A percentile compares a stretch with the other conserved stretches of the same genome.
Conservation (phyloP, 2,888 invertebrate species). For the Margaritifera margaritifera region DNA sequence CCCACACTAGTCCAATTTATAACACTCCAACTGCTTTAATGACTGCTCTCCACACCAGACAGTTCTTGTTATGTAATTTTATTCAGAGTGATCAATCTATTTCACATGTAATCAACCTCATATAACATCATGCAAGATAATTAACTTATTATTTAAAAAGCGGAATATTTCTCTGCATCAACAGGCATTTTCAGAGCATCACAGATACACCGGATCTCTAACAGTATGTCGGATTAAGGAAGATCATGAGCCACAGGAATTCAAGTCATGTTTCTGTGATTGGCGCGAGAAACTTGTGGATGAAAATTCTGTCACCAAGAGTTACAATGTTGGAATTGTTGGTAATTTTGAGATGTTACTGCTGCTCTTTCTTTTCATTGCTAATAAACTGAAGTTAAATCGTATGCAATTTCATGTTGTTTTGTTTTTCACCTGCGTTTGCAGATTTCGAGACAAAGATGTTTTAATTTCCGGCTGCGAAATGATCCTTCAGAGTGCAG, state of each 20-base stretch:
- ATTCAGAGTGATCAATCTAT: too few species aligned
- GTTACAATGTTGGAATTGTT: conserved; percentile 49
- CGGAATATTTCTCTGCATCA: neutral
- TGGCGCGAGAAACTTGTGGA: conserved; percentile 49
- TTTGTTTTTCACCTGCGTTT: too few species aligned
- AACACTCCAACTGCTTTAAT: too few species aligned
- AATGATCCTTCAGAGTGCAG: too few species aligned
- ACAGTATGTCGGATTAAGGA: conserved; percentile 52
- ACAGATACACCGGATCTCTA: conserved; percentile 30
- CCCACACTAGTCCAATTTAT: too few species aligned
- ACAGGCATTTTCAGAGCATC: conserved; percentile 50
- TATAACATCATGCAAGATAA: neutral
- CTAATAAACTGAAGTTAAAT: too few species aligned
- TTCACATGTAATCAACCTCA: neutral
- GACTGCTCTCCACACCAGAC: too few species aligned
- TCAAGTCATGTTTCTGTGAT: conserved; percentile 51
- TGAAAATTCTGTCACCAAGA: conserved; percentile 41
- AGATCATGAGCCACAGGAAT: conserved; percentile 47
- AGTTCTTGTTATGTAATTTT: too few species aligned
- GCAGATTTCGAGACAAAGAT: too few species aligned
- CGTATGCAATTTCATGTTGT: too few species aligned
- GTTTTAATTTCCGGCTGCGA: too few species aligned
- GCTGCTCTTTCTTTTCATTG: neutral
- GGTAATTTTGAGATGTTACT: conserved; percentile 22
- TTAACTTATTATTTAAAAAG: neutral